These are phyloP conservation scores for Drosophila saltans DNA, from an alignment of 1,140 invertebrate species.

Conservation along the genomic window DNA sequence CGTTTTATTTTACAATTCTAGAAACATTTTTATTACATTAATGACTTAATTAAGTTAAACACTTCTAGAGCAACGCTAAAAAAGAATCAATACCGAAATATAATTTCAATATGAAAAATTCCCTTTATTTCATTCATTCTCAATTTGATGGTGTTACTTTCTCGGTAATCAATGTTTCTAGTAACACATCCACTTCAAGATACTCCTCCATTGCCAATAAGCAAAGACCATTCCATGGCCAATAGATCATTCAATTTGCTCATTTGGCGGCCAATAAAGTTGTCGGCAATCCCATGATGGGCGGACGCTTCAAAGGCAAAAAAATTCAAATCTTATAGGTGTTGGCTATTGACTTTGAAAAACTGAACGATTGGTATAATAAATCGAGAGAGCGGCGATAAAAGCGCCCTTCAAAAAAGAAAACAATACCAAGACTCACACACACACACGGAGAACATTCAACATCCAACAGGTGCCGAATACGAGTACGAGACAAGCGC, in stretches of 20 bases:
- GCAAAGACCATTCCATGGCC: conserved; percentile 9
- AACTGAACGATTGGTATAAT: conserved; percentile 68
- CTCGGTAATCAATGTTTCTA: not conserved
- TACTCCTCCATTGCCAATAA: not conserved
- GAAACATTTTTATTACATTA: no score
- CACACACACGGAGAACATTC: not conserved
- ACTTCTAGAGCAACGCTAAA: no score
- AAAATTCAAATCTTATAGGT: conserved; percentile 33
- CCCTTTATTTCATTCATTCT: no score
- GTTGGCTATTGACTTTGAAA: conserved; percentile 61
- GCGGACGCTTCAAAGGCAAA: conserved; percentile 60
- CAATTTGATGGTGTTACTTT: not conserved
- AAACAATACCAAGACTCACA: not conserved
- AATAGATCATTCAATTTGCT: conserved; percentile 55
- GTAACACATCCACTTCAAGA: not conserved
- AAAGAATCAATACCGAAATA: no score
- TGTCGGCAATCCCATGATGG: conserved; percentile 34
- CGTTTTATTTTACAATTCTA: no score
- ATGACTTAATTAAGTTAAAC: no score
- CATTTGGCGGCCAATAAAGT: conserved; percentile 55
- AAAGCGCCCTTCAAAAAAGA: conserved; percentile 56
- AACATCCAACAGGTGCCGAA: conserved; percentile 68
- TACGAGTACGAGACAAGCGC: conserved; percentile 12
- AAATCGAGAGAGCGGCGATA: conserved; percentile 55
- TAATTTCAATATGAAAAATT: no score